Percentiles rank a stretch among this genome's conserved stretches.
Evolutionary conservation across 1,140 invertebrate genomes (phyloP).

Genomic region (Leptinotarsa lineolata): DNA sequence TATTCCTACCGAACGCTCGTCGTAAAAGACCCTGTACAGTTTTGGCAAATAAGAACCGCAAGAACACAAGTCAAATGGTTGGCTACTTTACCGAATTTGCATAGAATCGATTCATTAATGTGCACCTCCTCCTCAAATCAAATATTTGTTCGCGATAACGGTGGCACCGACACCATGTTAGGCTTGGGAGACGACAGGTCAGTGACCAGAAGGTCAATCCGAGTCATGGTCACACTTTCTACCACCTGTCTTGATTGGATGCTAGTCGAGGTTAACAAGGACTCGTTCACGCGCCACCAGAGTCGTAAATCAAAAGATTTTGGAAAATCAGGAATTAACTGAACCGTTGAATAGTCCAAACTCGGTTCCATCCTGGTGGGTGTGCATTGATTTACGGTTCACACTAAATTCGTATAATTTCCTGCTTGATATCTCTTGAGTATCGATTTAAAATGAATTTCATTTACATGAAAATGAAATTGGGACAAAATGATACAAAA

Average conservation of each 20-base stretch:
- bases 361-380: too few species aligned
- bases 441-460: too few species aligned
- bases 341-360: too few species aligned
- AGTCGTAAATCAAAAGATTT: background rate
- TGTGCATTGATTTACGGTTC: too few species aligned
- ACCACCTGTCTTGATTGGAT: slow-evolving; percentile 10
- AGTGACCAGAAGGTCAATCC: slow-evolving; percentile 29
- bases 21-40: too few species aligned
- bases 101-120: background rate
- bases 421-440: too few species aligned
- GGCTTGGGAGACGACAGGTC: slow-evolving; percentile 26
- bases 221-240: slow-evolving; percentile 38
- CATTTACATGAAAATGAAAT: too few species aligned
- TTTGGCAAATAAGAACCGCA: too few species aligned
- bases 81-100: background rate
- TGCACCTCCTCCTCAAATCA: background rate
- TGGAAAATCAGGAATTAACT: too few species aligned
- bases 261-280: background rate
- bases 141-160: slow-evolving; percentile 5
- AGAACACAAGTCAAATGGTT: background rate
- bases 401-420: too few species aligned
- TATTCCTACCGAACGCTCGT: too few species aligned
- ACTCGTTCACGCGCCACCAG: background rate
- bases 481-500: too few species aligned
- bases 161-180: background rate